These are phyloP conservation scores for Characodon lateralis DNA, from an alignment of 2,797 vertebrate genomes.

Conservation along the genomic window DNA sequence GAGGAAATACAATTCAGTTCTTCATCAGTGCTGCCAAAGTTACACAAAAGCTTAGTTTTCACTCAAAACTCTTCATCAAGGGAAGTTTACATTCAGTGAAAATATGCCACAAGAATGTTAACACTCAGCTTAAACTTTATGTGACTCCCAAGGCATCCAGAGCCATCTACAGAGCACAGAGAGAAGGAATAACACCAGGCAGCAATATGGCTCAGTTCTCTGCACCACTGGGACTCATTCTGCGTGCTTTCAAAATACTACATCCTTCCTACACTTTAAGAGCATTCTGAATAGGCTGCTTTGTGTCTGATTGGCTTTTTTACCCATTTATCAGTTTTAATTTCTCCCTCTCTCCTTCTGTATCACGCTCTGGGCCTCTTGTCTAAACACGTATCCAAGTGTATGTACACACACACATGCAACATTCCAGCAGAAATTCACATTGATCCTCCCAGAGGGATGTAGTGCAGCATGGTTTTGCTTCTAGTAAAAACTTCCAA, in stretches of 20 bases:
- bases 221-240: constrained; percentile 39
- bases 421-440: constrained; percentile 61
- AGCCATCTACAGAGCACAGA: constrained; percentile 43
- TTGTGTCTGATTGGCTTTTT: constrained; percentile 52
- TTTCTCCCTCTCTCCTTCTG: constrained; percentile 8
- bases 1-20: constrained; percentile 18
- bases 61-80: constrained; percentile 45
- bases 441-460: constrained; percentile 46
- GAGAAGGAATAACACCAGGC: constrained; percentile 64
- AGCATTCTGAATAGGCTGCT: constrained; percentile 57
- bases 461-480: constrained; percentile 48
- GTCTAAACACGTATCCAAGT: constrained; percentile 16
- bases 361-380: constrained; percentile 4
- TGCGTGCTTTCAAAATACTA: constrained; percentile 43
- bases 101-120: constrained; percentile 42
- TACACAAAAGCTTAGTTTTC: constrained; percentile 48
- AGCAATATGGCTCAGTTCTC: constrained; percentile 66
- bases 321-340: constrained; percentile 44
- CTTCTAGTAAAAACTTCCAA: constrained; percentile 62
- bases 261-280: constrained; percentile 48
- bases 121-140: constrained; percentile 46
- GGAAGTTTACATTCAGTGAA: constrained; percentile 68
- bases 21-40: constrained; percentile 2
- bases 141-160: constrained; percentile 53
- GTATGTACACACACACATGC: constrained; percentile 10